Percentiles rank a stretch among this genome's conserved stretches.
These are phyloP conservation scores for Paraplagusia blochii DNA, from an alignment of 2,113 vertebrate species.

Conservation along the genomic window DNA sequence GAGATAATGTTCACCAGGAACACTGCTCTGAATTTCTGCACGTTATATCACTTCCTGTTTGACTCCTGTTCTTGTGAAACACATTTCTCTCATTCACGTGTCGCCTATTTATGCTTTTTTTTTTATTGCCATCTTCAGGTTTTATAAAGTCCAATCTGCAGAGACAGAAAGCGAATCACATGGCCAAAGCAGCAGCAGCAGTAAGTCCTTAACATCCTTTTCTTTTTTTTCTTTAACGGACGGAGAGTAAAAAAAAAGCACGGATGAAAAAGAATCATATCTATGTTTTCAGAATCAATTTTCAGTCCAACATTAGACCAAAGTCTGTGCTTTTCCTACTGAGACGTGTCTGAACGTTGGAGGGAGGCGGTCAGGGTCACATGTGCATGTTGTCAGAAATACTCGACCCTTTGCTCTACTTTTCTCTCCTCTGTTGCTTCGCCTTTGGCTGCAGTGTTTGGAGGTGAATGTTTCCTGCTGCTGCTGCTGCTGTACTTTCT, in stretches of 20 bases:
- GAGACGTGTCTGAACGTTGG: not conserved
- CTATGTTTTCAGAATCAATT: not conserved
- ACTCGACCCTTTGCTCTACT: not conserved
- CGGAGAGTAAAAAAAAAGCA: not conserved
- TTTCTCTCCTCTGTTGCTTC: conserved; percentile 5
- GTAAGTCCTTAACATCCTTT: conserved; percentile 78
- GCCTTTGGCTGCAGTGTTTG: not conserved
- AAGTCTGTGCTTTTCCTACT: not conserved
- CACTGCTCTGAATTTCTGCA: no score
- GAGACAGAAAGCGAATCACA: conserved; percentile 83
- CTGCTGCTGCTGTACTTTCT: not conserved
- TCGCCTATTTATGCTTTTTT: not conserved
- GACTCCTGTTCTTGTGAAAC: no score
- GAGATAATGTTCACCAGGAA: no score
- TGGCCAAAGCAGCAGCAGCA: conserved; percentile 60
- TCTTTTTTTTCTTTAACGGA: not conserved
- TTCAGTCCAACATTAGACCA: no score
- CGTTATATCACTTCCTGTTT: no score
- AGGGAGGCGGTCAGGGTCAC: not conserved
- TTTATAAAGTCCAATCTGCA: conserved; percentile 88
- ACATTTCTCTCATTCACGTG: not conserved
- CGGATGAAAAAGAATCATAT: not conserved
- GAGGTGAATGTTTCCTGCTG: not conserved
- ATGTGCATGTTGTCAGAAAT: conserved; percentile 13
- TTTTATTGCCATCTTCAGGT: conserved; percentile 69